Evolutionary conservation across 2,888 invertebrate species (phyloP), one percentile per base, ranked within the genome.

Genomic region (Amblyjoppa fuscipennis): DNA sequence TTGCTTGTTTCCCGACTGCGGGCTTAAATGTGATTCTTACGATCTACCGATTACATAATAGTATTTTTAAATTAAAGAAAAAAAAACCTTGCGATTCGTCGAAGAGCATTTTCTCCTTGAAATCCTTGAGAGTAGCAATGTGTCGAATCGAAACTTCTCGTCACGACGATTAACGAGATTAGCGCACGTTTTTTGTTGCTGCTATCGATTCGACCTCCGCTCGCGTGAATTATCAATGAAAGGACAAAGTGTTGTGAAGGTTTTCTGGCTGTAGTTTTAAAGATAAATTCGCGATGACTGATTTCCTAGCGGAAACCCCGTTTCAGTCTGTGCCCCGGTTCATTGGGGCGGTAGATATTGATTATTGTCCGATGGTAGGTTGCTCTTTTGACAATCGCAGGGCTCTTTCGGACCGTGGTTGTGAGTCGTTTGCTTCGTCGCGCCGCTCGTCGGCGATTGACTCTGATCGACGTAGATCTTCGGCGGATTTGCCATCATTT

Each of bases 381-480:
- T 89, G 31, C 91, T 91, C 45, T 91, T 89, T 53, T 91, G 91
- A 74, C 92, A 92, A 28, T 92, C 91, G 77, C 92, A 92, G 3
- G 88, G 86, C 59, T 89, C 87, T 4, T 86, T 88, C 13, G 86
- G 87, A 31, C 84, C 79, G 38, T 83, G 77, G n/a, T 61, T 73
- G 45, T 81, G 76, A 28, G 70, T 64, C 59, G 80, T 56, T 71
- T 51, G 71, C 9, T 69, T 64, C 25, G 45, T 51, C 20, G 38
- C 20, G 56, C 64, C n/a, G 61, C 38, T 51, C 9, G 71, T 53
- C 25, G 77, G 83, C 45, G 81, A 13, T 25, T 56, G 45, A 13
- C 64, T 11, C 51, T 83, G 70, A 16, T 41, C 75, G 51, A 66
- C n/a, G 16, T 51, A n/a, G n/a, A 38, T 38, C 28, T 69, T 61